Base-by-base conservation (phyloP, 2,888 invertebrate species). In the Unio delphinus region DNA sequence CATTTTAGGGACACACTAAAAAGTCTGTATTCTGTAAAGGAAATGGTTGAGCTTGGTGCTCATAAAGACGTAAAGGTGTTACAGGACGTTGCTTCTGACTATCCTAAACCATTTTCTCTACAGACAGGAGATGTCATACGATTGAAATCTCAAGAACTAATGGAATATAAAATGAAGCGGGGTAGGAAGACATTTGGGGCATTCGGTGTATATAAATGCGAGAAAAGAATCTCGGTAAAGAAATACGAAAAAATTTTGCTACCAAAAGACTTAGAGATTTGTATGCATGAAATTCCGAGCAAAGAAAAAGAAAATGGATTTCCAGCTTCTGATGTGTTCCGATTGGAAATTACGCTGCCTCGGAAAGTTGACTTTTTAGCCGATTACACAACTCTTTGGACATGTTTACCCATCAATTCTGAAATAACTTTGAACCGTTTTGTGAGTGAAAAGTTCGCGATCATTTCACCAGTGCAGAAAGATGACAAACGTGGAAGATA, bases 1-100 rank as follows among this genome's bases (percentile, higher is more conserved):
- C 68, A 75, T 11, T 83, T 86, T 67, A 67, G 81, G 56, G 81
- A 83, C 68, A 75, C 78, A 17, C 78, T 83, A 45, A 75, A 73
- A 67, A 78, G 78, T 61, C 79, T 83, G 56, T 57, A 71, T 23
- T 78, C 76, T 7, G 59, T 86, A 3, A 71, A 73, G 20, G 81
- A 84, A 55, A 59, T 86, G 23, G 69, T 68, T 63, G 23, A 60
- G 3, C 28, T 70, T 20, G 73, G 71, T 67, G 58, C 80, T 18
- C 69, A 78, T 34, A 72, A 78, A 20, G 70, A 78, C 17, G 69
- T 84, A 7, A 81, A 80, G 69, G 70, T 86, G 8, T 67, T 83
- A 30, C 82, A 83, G 64, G 83, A 84, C 54, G 75, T 84, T 23
- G 82, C 82, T n/a, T 80, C 81, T 3, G 84, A 86, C 67, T 84